Evolutionary conservation across 2,888 invertebrate species (phyloP).

Genomic region (Leptinotarsa haldemani): DNA sequence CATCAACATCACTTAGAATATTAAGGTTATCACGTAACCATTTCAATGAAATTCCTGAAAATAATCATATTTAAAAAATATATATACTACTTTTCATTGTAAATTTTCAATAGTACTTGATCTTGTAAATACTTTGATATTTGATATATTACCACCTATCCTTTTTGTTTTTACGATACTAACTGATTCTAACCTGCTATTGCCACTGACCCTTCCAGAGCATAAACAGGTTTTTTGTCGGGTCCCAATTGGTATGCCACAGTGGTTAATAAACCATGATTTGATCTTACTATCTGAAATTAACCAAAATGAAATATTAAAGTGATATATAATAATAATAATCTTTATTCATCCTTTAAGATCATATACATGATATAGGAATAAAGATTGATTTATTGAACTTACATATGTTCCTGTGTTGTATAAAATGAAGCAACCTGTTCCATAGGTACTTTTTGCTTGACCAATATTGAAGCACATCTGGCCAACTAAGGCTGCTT

Average conservation of each 20-base stretch:
- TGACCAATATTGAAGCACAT: constrained; percentile 88
- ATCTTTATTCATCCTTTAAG: neutral
- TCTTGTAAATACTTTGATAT: neutral
- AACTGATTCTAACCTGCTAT: constrained; percentile 73
- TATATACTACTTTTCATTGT: neutral
- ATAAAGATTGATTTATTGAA: neutral
- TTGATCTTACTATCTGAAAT: constrained; percentile 81
- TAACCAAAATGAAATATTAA: constrained; percentile 10
- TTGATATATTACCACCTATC: no score
- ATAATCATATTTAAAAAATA: neutral
- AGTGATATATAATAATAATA: neutral
- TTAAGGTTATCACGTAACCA: constrained; percentile 92
- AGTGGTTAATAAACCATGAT: constrained; percentile 89
- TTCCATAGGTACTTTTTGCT: constrained; percentile 95
- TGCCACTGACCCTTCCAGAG: constrained; percentile 91
- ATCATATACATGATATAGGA: no score
- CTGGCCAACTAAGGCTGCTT: constrained; percentile 93
- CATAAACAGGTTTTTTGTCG: constrained; percentile 80
- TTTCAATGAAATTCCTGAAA: constrained; percentile 79
- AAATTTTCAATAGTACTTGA: neutral
- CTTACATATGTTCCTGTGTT: constrained; percentile 85
- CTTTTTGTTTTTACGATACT: no score
- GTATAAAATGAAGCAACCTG: constrained; percentile 93
- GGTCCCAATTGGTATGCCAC: constrained; percentile 91
- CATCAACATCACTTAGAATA: constrained; percentile 75